Conservation (phyloP, 37 sponge, comb jelly and placozoan species). For the Lycopodina hypogea region DNA sequence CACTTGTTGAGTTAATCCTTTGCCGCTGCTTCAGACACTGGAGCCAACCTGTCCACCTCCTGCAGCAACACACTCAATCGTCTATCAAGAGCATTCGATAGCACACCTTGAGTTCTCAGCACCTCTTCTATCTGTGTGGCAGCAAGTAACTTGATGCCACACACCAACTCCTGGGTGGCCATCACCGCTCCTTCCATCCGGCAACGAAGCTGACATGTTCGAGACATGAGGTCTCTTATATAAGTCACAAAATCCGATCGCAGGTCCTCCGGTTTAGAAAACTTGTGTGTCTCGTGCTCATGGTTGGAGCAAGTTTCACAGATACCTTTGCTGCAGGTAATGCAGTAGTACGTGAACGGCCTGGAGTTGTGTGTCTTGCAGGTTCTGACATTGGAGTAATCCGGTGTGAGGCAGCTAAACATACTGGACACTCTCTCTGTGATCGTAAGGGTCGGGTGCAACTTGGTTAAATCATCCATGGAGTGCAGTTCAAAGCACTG, state of each 20-base stretch:
- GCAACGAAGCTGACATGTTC: slow-evolving; percentile 18
- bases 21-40: no score
- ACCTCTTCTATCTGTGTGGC: slow-evolving; percentile 58
- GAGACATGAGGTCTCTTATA: slow-evolving; percentile 20
- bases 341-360: slow-evolving; percentile 24
- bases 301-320: slow-evolving; percentile 36
- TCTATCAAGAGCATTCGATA: slow-evolving; percentile 28
- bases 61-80: slow-evolving; percentile 15
- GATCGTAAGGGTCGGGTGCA: slow-evolving; percentile 42
- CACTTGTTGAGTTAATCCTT: no score
- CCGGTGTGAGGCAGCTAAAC: slow-evolving; percentile 31
- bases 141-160: slow-evolving; percentile 40
- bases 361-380: slow-evolving; percentile 44
- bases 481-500: slow-evolving; percentile 47
- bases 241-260: slow-evolving; percentile 28
- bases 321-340: slow-evolving; percentile 49
- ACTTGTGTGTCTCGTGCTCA: slow-evolving; percentile 35
- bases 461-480: slow-evolving; percentile 53
- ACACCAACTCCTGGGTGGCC: slow-evolving; percentile 28
- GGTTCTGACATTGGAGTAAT: slow-evolving; percentile 24
- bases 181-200: slow-evolving; percentile 17
- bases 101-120: slow-evolving; percentile 30
- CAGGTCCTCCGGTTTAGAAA: slow-evolving; percentile 27
- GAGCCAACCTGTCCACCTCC: slow-evolving; percentile 14
- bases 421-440: slow-evolving; percentile 29